Conservation (phyloP, 2,797 vertebrate species). For the Xenops minutus region DNA sequence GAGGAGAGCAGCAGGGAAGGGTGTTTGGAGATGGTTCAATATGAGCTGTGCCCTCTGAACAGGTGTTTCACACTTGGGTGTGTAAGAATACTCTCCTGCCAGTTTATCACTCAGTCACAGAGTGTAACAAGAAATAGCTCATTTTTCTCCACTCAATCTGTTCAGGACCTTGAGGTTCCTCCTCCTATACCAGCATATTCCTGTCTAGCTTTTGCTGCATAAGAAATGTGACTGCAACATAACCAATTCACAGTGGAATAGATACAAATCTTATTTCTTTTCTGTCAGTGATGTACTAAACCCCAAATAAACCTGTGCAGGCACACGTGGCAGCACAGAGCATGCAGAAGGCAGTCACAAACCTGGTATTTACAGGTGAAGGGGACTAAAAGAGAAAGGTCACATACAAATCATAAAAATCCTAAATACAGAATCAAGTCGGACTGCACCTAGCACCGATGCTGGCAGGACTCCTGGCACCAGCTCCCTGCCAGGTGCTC, state of each 20-base stretch:
- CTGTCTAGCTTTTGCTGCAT: neutral
- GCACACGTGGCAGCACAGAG: neutral
- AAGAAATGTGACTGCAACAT: neutral
- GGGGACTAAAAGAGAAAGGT: neutral
- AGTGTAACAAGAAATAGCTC: neutral
- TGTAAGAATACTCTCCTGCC: neutral
- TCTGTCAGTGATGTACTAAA: neutral
- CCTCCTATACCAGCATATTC: neutral
- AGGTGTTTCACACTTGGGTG: slow-evolving; percentile 10
- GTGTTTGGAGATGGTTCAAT: neutral
- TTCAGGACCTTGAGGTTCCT: neutral
- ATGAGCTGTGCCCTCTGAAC: neutral
- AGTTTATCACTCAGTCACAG: neutral
- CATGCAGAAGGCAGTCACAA: neutral
- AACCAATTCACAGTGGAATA: neutral
- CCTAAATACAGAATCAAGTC: neutral
- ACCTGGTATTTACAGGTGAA: neutral
- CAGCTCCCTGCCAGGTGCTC: neutral
- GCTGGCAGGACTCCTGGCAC: neutral
- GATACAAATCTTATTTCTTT: neutral
- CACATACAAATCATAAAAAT: neutral
- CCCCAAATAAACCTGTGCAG: neutral
- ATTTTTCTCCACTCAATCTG: neutral
- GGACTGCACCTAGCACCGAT: neutral
- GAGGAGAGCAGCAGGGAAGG: neutral